Evolutionary conservation across 2,888 invertebrate species (phyloP), one percentile per base, ranked within the genome.

Genomic region (Spicauda simplicius): DNA sequence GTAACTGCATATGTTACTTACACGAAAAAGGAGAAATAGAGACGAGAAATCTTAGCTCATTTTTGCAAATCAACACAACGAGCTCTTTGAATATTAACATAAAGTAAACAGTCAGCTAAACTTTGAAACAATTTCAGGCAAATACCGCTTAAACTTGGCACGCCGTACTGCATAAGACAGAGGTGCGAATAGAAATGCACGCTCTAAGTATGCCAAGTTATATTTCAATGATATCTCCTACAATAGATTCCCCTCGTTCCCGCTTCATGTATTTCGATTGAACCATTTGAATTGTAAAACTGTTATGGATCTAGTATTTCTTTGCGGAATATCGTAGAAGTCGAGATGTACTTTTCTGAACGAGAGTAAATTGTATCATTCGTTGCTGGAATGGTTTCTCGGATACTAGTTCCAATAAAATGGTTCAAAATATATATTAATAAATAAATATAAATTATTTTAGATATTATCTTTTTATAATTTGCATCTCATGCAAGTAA

Each of bases 241-340:
- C 53, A 65, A 57, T 65, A 45, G 52, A 64, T 58, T 53, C 41
- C 53, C 53, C 25, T 25, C 19, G 30, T 52, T 64, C 58, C 41
- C 58, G 58, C 54, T 59, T 54, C 53, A 54, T 45, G 54, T 64
- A 58, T 58, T 64, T 64, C 53, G 41, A 59, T 65, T 59, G 54
- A 30, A 54, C 53, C 18, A 65, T 65, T 59, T 65, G 65, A 65
- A 65, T 65, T 59, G 59, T 65, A 65, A 60, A 65, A 60, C 59
- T 60, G 59, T 54, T 65, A 65, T 59, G 65, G 53, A 54, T 30
- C 30, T 20, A 30, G 53, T 52, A 58, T 54, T 54, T 62, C 62
- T 54, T 14, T 25, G 41, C 53, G n/a, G 45, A 54, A 54, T 59
- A 41, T 58, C 37, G n/a, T 14, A 20, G 57, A 33, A 50, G 58